A percentile compares a stretch with the other conserved stretches of the same genome.
phyloP scores from a whole-genome alignment of 2,113 vertebrate species.

The Lampris megalopsis region DNA sequence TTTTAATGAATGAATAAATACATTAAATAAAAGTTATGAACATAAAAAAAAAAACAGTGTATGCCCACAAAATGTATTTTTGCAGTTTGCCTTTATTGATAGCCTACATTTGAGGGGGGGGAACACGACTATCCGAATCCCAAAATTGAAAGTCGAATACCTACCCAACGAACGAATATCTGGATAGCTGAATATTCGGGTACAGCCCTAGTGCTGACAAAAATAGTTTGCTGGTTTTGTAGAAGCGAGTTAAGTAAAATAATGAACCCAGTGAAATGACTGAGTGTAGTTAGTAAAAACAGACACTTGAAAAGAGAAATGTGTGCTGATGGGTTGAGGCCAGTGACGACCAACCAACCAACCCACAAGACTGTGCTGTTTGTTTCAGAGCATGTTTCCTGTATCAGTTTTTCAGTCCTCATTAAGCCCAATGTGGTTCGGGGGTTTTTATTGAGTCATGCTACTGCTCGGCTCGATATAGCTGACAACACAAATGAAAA shows the following conservation, averaged over 20 bases:
- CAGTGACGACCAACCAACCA: conserved; percentile 30
- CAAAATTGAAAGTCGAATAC: too few species aligned
- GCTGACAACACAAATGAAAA: conserved; percentile 35
- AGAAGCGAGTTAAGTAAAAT: background rate
- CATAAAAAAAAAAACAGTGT: too few species aligned
- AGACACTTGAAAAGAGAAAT: conserved; percentile 41
- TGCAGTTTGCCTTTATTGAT: too few species aligned
- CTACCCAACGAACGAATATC: too few species aligned
- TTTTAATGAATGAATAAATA: too few species aligned
- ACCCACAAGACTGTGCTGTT: conserved; percentile 19
- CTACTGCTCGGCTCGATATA: conserved; percentile 29
- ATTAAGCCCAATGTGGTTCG: conserved; percentile 39
- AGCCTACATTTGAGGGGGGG: too few species aligned
- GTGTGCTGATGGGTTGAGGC: conserved; percentile 72
- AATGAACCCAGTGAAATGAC: conserved; percentile 26
- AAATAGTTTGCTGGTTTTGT: conserved; percentile 1
- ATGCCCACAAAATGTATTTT: too few species aligned
- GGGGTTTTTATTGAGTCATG: conserved; percentile 58
- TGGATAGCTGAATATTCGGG: too few species aligned
- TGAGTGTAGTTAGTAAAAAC: conserved; percentile 50
- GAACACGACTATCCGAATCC: too few species aligned
- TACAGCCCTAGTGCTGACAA: too few species aligned
- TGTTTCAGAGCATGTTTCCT: conserved; percentile 19
- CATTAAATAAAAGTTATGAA: too few species aligned
- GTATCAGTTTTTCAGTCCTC: conserved; percentile 34